These are phyloP conservation scores for Agonum fuliginosum DNA, from an alignment of 2,888 invertebrate species.

Conservation along the genomic window DNA sequence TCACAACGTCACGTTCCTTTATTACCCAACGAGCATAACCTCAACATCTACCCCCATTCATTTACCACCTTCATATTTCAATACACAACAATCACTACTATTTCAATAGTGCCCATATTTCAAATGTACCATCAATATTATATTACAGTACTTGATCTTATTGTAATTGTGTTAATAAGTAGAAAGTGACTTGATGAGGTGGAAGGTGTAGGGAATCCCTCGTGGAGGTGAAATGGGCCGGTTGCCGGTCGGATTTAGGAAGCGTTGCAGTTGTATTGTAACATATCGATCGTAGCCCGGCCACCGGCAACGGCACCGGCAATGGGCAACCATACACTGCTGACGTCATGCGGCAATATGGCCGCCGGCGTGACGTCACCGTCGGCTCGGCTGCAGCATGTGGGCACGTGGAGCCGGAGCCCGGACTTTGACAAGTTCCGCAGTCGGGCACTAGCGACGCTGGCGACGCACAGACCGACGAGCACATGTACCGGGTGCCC, in stretches of 20 bases:
- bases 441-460: constrained; percentile 43
- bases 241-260: constrained; percentile 17
- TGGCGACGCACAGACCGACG: background rate
- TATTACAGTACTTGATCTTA: no score
- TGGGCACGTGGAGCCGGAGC: constrained; percentile 53
- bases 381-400: constrained; percentile 55
- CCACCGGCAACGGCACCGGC: constrained; percentile 10
- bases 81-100: no score
- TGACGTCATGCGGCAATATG: constrained; percentile 74
- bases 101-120: no score
- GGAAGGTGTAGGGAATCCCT: background rate
- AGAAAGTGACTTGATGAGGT: constrained; percentile 11
- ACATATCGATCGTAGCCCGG: constrained; percentile 55
- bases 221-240: background rate
- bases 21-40: no score
- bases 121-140: no score
- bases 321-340: constrained; percentile 55
- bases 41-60: no score
- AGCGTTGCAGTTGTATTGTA: constrained; percentile 54
- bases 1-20: constrained; percentile 56
- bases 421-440: constrained; percentile 52
- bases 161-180: no score
- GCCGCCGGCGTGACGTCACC: constrained; percentile 72
- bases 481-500: background rate
- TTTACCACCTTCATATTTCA: no score